These are phyloP conservation scores for Fragum sueziense DNA, from an alignment of 2,888 invertebrate genomes.

Conservation along the genomic window DNA sequence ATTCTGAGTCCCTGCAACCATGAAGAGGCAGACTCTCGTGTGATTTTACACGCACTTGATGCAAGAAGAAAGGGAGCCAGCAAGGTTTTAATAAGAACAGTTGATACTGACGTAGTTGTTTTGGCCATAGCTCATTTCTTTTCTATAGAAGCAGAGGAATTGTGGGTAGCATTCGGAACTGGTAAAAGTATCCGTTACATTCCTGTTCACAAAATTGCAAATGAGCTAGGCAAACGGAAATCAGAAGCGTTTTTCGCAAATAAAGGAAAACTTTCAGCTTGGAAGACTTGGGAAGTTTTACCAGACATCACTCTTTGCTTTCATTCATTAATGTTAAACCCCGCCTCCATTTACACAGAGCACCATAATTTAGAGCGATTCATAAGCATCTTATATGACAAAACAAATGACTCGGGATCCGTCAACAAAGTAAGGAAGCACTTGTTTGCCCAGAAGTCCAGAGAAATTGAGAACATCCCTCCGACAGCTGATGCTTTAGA, in stretches of 20 bases:
- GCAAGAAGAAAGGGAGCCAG: not conserved
- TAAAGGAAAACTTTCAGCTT: conserved; percentile 60
- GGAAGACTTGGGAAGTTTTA: not conserved
- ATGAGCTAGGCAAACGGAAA: conserved; percentile 45
- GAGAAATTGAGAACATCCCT: no score
- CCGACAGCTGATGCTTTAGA: not conserved
- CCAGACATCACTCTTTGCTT: not conserved
- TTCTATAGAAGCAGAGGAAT: conserved; percentile 10
- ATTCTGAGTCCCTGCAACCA: conserved; percentile 17
- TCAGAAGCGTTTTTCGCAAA: conserved; percentile 50
- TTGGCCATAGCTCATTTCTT: no score
- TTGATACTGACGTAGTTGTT: conserved; percentile 24
- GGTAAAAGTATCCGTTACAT: conserved; percentile 50
- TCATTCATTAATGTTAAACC: not conserved
- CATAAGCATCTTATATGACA: not conserved
- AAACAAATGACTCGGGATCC: no score
- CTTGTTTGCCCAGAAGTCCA: not conserved
- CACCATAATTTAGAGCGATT: not conserved
- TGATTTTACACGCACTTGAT: not conserved
- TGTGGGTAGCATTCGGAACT: conserved; percentile 59
- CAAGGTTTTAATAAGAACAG: conserved; percentile 7
- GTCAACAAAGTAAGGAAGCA: not conserved
- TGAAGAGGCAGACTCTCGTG: conserved; percentile 33
- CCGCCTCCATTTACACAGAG: not conserved
- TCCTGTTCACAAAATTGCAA: conserved; percentile 51